Conservation (phyloP, 2,888 invertebrate species). For the Eretmocerus hayati region DNA sequence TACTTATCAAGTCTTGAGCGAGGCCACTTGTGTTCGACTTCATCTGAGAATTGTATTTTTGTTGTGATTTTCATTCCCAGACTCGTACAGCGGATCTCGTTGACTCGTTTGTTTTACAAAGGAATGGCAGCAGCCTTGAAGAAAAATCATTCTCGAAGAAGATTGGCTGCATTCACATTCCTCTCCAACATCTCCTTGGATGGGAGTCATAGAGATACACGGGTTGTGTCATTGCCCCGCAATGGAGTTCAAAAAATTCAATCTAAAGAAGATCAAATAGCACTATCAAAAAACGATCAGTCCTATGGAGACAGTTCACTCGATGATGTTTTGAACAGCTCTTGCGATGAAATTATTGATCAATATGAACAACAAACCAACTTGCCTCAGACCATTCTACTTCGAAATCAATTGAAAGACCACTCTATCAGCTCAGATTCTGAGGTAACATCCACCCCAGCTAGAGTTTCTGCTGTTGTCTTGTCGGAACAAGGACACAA, state of each 20-base stretch:
- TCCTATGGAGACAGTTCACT: not conserved
- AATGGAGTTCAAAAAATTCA: slow-evolving; percentile 38
- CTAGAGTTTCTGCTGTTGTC: slow-evolving; percentile 48
- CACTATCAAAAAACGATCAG: slow-evolving; percentile 5
- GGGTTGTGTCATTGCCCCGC: slow-evolving; percentile 49
- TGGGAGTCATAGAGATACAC: slow-evolving; percentile 74
- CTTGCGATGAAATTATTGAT: slow-evolving; percentile 13
- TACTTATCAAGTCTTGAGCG: not conserved
- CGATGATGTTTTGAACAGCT: slow-evolving; percentile 9
- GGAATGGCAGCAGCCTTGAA: slow-evolving; percentile 53
- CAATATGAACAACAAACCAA: slow-evolving; percentile 9
- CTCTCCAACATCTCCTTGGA: slow-evolving; percentile 92
- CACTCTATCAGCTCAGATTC: slow-evolving; percentile 69
- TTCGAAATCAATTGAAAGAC: slow-evolving; percentile 32
- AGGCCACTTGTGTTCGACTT: too few relatives aligned
- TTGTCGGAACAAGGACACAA: slow-evolving; percentile 38
- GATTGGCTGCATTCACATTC: slow-evolving; percentile 89
- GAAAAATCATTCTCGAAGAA: slow-evolving; percentile 66
- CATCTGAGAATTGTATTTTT: too few relatives aligned
- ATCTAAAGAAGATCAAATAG: slow-evolving; percentile 5
- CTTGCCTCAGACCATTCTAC: slow-evolving; percentile 19
- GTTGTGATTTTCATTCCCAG: not conserved
- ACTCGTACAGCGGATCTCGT: not conserved
- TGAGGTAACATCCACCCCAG: slow-evolving; percentile 57
- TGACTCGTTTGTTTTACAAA: slow-evolving; percentile 10